Base-by-base conservation (phyloP, 2,113 vertebrate species). In the Mionectes macconnelli region DNA sequence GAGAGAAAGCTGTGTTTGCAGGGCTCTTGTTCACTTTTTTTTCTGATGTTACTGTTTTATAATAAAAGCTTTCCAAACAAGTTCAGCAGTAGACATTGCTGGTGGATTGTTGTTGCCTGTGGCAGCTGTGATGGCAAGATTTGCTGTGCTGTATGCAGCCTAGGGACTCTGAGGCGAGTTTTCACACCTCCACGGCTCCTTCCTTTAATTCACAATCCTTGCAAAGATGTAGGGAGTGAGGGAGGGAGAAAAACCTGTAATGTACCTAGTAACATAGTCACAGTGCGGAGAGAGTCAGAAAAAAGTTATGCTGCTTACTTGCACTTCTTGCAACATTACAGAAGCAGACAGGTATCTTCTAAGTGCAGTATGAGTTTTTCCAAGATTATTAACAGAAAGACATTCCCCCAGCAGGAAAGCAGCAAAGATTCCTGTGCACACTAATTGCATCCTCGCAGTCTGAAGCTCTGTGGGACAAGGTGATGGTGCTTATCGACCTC, bases 91-190 rank as follows among this genome's bases (percentile, higher is more conserved):
- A 84, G 95, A 87, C 94, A 84, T 95, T 91, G 87, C 72, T 95
- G 82, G 83, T 90, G 87, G 87, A 94, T 95, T 95, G 93, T 67
- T 96, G 87, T 93, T 95, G 94, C 95, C 94, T 80, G 64, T 94
- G 93, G 95, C 96, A 75, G 92, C 75, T 0, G 4, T 56, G 69
- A 17, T 79, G 84, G 95, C 87, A 80, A 93, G 91, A 74, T 86
- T 87, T 94, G 70, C 79, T 95, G 93, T 64, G 56, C 49, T 90
- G 17, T 64, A 20, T 73, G 90, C 90, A 70, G 90, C 88, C 76
- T 49, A 14, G 92, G 93, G 93, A 91, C 40, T 94, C 66, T 37
- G 39, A 93, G 84, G 78, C 59, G 74, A 79, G 72, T 85, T 82
- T 92, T 94, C 87, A 73, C 82, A 68, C 94, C 80, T 92, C 40